Base-by-base conservation (phyloP, 2,113 vertebrate species). In the Emydocephalus ijimae region DNA sequence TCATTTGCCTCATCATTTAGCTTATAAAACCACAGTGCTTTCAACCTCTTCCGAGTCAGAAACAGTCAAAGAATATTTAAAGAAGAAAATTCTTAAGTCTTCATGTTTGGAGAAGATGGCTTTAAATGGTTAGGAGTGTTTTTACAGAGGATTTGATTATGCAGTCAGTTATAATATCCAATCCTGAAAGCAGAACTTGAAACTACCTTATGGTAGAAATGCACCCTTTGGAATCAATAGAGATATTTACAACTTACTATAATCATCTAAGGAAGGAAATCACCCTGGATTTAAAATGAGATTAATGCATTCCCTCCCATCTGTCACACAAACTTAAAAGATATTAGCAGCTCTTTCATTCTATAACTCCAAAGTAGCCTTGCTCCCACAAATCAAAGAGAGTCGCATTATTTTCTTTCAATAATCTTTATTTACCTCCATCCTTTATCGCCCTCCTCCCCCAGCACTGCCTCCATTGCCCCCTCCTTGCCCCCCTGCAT, bases 401-500 rank as follows among this genome's bases (percentile, higher is more conserved):
- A 92, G 69, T 1, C 11, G 21, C 14, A 29, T 61, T 69, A 11
- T 89, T 57, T 89, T n/a, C 54, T 23, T 43, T n/a, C 11, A 52
- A 34, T 34, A 92, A 39, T 87, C 64, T 93, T 93, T 93, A 93
- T 93, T 93, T 93, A 69, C 89, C 61, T 20, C 3, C 0, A 39
- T 43, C 45, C 21, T 10, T 61, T 55, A 87, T 96, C 94, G 96
- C 5, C 97, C 96, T n/a, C 97, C 95, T 12, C 96, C 91, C 29
- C 98, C 98, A 0, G 98, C 98, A 0, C 98, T 97, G 0, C 97
- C 97, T 14, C 96, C 98, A 59, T 90, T 98, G 0, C 98, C 98
- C 0, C 98, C 98, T 6, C 98, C 98, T 55, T 98, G 98, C 87
- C 98, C 98, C 1, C 98, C 98, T 15, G 98, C 98, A 10, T 99